Evolutionary conservation across 2,888 invertebrate species (phyloP).

Genomic region (Piscicola geometra): DNA sequence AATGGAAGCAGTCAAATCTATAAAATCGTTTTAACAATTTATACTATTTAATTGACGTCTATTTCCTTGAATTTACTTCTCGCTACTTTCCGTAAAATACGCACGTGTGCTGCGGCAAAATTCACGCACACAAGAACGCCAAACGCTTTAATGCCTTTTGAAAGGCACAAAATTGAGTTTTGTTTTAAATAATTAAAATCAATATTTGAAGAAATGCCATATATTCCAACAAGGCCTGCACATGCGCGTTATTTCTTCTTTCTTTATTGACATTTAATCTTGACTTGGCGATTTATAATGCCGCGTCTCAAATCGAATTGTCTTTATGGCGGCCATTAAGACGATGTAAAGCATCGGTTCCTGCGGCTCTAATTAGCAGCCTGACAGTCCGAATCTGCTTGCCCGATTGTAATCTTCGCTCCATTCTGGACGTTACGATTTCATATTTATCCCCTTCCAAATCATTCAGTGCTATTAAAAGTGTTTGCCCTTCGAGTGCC

Average conservation of each 20-base stretch:
- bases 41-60: slow-evolving; percentile 6
- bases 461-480: neutral
- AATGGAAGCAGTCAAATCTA: slow-evolving; percentile 26
- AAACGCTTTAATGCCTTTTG: too few species aligned
- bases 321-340: slow-evolving; percentile 3
- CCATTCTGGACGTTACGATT: neutral
- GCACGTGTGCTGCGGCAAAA: neutral
- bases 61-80: neutral
- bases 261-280: too few species aligned
- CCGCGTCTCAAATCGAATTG: neutral
- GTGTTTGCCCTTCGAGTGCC: neutral
- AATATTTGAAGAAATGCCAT: neutral
- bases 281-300: neutral
- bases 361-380: slow-evolving; percentile 14
- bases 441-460: neutral
- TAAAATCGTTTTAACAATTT: slow-evolving; percentile 17
- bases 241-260: too few species aligned
- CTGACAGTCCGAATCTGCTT: neutral
- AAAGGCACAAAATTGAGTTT: too few species aligned
- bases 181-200: slow-evolving; percentile 8
- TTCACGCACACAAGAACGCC: neutral
- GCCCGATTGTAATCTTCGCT: neutral
- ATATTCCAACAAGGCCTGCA: neutral
- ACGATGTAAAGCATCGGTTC: neutral
- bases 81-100: neutral